phyloP scores from a whole-genome alignment of 2,797 vertebrate species.

The Cossypha dichroa region DNA sequence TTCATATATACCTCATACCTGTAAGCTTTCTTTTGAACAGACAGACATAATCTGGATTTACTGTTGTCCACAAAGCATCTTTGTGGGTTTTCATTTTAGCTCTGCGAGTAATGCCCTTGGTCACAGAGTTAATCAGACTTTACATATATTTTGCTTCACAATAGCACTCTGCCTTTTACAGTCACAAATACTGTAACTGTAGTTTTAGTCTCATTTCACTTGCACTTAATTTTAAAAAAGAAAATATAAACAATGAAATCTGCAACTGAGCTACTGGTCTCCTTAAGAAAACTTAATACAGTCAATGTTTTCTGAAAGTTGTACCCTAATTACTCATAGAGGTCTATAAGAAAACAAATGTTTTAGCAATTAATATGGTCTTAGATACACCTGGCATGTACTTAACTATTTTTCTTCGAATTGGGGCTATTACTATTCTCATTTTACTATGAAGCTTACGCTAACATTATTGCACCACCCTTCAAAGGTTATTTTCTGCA shows the following conservation, averaged over 20 bases:
- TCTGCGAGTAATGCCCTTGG: neutral
- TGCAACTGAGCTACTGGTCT: neutral
- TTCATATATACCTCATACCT: neutral
- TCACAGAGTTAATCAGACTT: neutral
- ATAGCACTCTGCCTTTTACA: neutral
- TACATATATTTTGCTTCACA: neutral
- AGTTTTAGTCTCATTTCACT: neutral
- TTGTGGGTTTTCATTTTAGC: neutral
- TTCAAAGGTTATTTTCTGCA: neutral
- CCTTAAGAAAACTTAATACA: neutral
- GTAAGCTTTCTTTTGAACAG: neutral
- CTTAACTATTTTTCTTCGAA: neutral
- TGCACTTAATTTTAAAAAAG: neutral
- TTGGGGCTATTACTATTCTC: neutral
- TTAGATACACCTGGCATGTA: neutral
- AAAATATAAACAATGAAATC: neutral
- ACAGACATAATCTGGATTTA: neutral
- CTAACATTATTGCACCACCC: neutral
- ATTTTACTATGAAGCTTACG: neutral
- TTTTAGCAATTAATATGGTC: neutral
- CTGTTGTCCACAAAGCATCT: neutral
- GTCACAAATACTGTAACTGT: neutral
- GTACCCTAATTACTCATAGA: neutral
- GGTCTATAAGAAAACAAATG: neutral
- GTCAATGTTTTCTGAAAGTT: neutral